Base-by-base conservation (phyloP, 2,888 invertebrate species). In the Chrysolina haemoptera region DNA sequence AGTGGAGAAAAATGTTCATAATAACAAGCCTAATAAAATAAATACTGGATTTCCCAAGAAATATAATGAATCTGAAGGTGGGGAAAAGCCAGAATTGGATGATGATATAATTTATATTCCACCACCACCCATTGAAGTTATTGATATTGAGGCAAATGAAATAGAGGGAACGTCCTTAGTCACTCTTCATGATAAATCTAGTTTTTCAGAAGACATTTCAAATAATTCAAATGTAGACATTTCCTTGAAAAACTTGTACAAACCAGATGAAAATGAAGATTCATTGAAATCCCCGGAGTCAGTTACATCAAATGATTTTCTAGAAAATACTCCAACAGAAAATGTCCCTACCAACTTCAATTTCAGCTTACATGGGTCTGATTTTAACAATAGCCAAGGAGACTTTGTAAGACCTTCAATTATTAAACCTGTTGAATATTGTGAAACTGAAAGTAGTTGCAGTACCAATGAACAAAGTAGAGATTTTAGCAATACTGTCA, bases 361-460 rank as follows among this genome's bases (percentile, higher is more conserved):
- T 75, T 85, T 85, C 68, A 78, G 82, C 68, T 78, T 85, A 59
- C 85, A 86, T 70, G 86, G 84, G 14, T 77, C 82, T 27, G 86
- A 85, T 74, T 85, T 85, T 70, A 77, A 75, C 53, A 80, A 81
- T 46, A 63, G 70, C 14, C 78, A 73, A 16, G 65, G 68, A 6
- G 82, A 84, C 11, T 82, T 84, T 73, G 73, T 80, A 0, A 75
- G 79, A 63, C 82, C 82, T 10, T 68, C 81, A 16, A 6, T 22
- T n/a, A 59, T 22, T 1, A 80, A 80, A 63, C 80, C 79, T 14
- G 73, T 76, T 8, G 85, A 86, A 64, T 76, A 76, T 64, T 86
- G 82, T 67, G 87, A 86, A 78, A 86, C 84, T 9, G 86, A 85
- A 69, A 86, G 86, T 76, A 85, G 84, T 75, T 84, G 82, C 41